These are phyloP conservation scores for Lithosia quadra DNA, from an alignment of 2,888 invertebrate species.

Conservation along the genomic window DNA sequence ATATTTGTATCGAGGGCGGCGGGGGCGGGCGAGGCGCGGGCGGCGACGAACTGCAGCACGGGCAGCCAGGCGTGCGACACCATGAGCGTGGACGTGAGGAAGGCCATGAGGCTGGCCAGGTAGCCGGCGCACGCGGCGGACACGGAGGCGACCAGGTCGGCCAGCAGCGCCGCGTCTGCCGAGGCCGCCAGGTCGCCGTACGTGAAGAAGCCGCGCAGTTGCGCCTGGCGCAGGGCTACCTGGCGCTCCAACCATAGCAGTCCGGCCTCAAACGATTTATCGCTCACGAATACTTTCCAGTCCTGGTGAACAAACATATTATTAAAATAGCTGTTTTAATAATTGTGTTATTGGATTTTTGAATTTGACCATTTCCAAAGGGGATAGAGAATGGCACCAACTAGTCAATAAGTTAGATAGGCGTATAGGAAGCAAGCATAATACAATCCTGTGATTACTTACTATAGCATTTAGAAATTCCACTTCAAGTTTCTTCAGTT, in stretches of 20 bases:
- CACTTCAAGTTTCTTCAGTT: slow-evolving; percentile 94
- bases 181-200: slow-evolving; percentile 91
- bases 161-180: slow-evolving; percentile 77
- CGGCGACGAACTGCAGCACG: slow-evolving; percentile 39
- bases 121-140: slow-evolving; percentile 51
- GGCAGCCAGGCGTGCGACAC: slow-evolving; percentile 52
- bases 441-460: slow-evolving; percentile 72
- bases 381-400: no score
- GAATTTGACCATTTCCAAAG: no score
- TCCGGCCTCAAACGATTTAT: slow-evolving; percentile 91
- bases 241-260: slow-evolving; percentile 90
- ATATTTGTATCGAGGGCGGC: slow-evolving; percentile 47
- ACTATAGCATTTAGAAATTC: slow-evolving; percentile 97
- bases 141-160: slow-evolving; percentile 46
- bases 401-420: no score
- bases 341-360: no score
- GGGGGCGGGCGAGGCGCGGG: slow-evolving; percentile 35
- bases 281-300: slow-evolving; percentile 94
- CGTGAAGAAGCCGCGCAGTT: slow-evolving; percentile 92
- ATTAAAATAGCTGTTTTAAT: background rate
- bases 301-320: slow-evolving; percentile 86
- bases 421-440: background rate
- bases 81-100: slow-evolving; percentile 62
- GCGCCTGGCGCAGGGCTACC: slow-evolving; percentile 91
- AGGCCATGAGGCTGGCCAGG: slow-evolving; percentile 50